These are phyloP conservation scores for Anarrhichthys ocellatus DNA, from an alignment of 2,113 vertebrate genomes.

Conservation along the genomic window DNA sequence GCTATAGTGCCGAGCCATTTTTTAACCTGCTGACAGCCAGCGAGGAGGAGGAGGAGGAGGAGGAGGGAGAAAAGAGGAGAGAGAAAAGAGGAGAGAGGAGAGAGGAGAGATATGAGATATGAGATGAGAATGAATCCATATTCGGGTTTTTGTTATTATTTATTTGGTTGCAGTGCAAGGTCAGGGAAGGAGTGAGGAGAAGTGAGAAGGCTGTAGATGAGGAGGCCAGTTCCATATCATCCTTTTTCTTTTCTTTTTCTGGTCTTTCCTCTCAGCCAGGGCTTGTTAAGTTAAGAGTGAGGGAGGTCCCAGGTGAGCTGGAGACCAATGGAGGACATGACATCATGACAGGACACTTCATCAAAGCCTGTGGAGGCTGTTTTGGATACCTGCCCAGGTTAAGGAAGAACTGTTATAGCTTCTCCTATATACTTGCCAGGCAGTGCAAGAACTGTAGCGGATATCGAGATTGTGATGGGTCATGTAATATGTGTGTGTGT, in stretches of 20 bases:
- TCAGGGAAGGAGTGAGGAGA: constrained; percentile 5
- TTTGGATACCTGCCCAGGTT: constrained; percentile 69
- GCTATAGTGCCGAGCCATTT: constrained; percentile 69
- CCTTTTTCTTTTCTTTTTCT: neutral
- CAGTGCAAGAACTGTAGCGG: constrained; percentile 39
- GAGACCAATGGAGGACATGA: constrained; percentile 70
- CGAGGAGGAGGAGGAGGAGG: constrained; percentile 52
- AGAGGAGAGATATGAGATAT: too few species aligned
- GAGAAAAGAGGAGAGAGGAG: constrained; percentile 33
- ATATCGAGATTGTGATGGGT: constrained; percentile 45
- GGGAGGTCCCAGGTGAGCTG: constrained; percentile 75
- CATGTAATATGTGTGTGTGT: constrained; percentile 6
- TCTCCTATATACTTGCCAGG: constrained; percentile 57
- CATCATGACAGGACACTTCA: constrained; percentile 81
- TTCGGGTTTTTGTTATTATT: constrained; percentile 35
- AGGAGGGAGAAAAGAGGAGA: too few species aligned
- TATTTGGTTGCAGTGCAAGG: constrained; percentile 16
- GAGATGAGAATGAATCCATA: constrained; percentile 39
- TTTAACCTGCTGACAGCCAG: constrained; percentile 78
- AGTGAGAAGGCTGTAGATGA: constrained; percentile 20
- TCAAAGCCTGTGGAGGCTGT: constrained; percentile 71
- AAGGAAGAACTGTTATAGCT: constrained; percentile 55
- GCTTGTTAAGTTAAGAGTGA: constrained; percentile 62
- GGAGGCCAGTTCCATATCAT: constrained; percentile 27
- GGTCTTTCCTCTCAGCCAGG: constrained; percentile 37